These are phyloP conservation scores for Chironomus riparius DNA, from an alignment of 2,888 invertebrate genomes.

Conservation along the genomic window DNA sequence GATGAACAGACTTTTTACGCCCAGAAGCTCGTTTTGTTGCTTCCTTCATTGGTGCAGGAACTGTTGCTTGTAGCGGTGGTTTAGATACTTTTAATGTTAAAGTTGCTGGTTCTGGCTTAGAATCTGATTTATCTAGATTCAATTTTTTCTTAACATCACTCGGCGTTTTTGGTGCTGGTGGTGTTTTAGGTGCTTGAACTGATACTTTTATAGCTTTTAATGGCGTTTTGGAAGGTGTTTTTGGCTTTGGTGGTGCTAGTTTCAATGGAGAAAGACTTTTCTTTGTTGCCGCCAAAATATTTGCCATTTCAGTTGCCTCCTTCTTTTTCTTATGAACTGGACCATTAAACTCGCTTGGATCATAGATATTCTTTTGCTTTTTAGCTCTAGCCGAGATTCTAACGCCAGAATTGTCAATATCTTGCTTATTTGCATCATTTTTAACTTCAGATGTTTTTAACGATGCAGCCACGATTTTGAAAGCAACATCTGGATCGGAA, in stretches of 20 bases:
- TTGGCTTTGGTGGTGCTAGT: not conserved
- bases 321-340: constrained; percentile 41
- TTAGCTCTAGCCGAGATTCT: constrained; percentile 33
- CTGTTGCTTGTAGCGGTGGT: not conserved
- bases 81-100: not conserved
- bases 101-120: not conserved
- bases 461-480: too few relatives aligned
- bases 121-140: not conserved
- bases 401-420: not conserved
- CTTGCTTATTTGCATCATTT: not conserved
- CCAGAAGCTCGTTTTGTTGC: not conserved
- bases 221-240: not conserved
- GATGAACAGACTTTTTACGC: too few relatives aligned
- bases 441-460: too few relatives aligned
- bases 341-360: constrained; percentile 73
- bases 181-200: not conserved
- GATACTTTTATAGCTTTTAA: not conserved
- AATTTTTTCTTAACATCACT: not conserved
- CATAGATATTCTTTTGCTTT: constrained; percentile 78
- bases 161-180: not conserved
- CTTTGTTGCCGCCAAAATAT: not conserved
- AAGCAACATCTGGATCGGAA: not conserved
- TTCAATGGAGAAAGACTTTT: not conserved
- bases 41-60: not conserved
- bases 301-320: not conserved